Evolutionary conservation across 2,888 invertebrate genomes (phyloP), one percentile per base, ranked within the genome.

Genomic region (Microchrysa polita): DNA sequence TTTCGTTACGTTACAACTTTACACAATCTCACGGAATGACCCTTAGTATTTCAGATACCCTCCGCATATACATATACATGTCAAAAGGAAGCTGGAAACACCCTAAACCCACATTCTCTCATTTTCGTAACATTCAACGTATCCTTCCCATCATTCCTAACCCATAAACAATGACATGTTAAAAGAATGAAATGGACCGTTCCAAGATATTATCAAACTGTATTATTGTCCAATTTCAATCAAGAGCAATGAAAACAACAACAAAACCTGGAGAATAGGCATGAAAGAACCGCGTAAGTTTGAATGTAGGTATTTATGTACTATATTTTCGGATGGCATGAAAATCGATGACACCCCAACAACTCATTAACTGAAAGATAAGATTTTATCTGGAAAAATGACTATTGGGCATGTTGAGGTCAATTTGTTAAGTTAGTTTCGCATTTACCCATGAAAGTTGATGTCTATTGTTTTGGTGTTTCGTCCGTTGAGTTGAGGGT

Each of bases 121-220:
- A n/a, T n/a, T n/a, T n/a, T n/a, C n/a, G n/a, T n/a, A n/a, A n/a
- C n/a, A n/a, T n/a, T n/a, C n/a, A n/a, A n/a, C n/a, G n/a, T n/a
- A n/a, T n/a, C n/a, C n/a, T n/a, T n/a, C n/a, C n/a, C n/a, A n/a
- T n/a, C n/a, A n/a, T n/a, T n/a, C n/a, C n/a, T n/a, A n/a, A n/a
- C n/a, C n/a, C n/a, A n/a, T n/a, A n/a, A n/a, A n/a, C n/a, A n/a
- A n/a, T n/a, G n/a, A n/a, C n/a, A 61, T 61, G 34, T 61, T 61
- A 61, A 40, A 61, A 61, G 61, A 40, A n/a, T 61, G 61, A 40
- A 61, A 61, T 61, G 16, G 34, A 61, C 40, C 61, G 16, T 40
- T n/a, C 40, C 16, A 40, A 40, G 61, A 42, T 16, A 16, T 61
- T 61, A 61, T 61, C 27, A 40, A 16, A 61, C 34, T 22, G 23